Conservation (phyloP, 2,113 vertebrate species). For the Oxyura jamaicensis region DNA sequence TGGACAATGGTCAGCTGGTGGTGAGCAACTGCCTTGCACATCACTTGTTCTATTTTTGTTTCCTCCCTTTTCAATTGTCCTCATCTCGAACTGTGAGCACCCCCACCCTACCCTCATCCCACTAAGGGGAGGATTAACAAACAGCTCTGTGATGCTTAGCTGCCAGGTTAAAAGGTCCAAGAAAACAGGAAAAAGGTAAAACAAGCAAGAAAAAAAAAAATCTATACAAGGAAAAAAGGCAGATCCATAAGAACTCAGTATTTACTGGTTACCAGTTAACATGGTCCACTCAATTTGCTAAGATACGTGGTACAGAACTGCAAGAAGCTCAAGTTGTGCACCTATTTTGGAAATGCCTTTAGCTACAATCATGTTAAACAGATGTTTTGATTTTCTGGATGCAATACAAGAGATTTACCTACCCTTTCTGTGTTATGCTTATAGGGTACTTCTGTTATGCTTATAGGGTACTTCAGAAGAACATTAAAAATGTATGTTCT, state of each 20-base stretch:
- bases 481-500: conserved; percentile 35
- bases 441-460: conserved; percentile 54
- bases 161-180: neutral
- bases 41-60: neutral
- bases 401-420: conserved; percentile 56
- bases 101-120: neutral
- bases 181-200: neutral
- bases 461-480: conserved; percentile 55
- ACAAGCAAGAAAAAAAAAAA: neutral
- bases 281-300: neutral
- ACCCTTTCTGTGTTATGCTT: conserved; percentile 51
- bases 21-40: neutral
- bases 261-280: neutral
- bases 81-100: neutral
- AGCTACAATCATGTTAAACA: conserved; percentile 55
- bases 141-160: neutral
- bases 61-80: neutral
- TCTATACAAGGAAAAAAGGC: neutral
- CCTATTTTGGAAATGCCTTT: conserved; percentile 17
- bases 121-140: neutral
- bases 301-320: neutral
- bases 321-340: neutral
- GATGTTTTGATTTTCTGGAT: conserved; percentile 57
- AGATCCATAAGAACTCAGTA: neutral
- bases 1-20: too few relatives aligned